Conservation (phyloP, 1,140 invertebrate genomes). For the Leptinotarsa texana region DNA sequence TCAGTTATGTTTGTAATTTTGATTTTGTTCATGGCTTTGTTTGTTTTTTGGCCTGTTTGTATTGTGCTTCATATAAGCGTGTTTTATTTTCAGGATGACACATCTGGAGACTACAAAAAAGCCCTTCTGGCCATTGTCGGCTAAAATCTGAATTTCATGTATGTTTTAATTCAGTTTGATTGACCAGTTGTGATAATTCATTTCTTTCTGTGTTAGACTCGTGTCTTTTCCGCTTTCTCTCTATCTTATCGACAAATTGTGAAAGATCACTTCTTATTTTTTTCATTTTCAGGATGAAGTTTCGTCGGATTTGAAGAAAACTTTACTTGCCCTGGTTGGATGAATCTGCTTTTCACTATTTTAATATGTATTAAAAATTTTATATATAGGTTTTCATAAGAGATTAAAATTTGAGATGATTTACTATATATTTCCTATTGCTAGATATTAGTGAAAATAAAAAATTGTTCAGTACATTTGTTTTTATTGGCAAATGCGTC, state of each 20-base stretch:
- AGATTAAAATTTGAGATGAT: no score
- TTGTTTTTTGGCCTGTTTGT: neutral
- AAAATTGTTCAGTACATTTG: no score
- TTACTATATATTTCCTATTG: no score
- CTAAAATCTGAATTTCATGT: conserved; percentile 21
- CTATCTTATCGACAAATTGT: neutral
- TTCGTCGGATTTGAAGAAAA: conserved; percentile 84
- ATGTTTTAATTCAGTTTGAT: neutral
- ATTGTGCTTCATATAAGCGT: neutral
- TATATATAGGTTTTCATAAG: no score
- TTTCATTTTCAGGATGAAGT: conserved; percentile 74
- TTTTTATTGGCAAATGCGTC: no score
- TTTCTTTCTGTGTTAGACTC: neutral
- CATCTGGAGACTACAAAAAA: conserved; percentile 63
- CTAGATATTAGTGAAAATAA: no score
- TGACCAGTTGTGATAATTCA: neutral
- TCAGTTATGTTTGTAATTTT: no score
- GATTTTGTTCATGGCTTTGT: no score
- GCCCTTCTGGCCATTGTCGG: conserved; percentile 58
- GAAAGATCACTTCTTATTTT: neutral
- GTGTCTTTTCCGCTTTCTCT: neutral
- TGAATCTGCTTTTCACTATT: neutral
- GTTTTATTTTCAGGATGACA: conserved; percentile 58
- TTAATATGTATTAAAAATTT: no score
- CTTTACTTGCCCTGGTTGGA: conserved; percentile 72